Evolutionary conservation across 2,888 invertebrate species (phyloP), one percentile per base, ranked within the genome.

Genomic region (Willowsia nigromaculata): DNA sequence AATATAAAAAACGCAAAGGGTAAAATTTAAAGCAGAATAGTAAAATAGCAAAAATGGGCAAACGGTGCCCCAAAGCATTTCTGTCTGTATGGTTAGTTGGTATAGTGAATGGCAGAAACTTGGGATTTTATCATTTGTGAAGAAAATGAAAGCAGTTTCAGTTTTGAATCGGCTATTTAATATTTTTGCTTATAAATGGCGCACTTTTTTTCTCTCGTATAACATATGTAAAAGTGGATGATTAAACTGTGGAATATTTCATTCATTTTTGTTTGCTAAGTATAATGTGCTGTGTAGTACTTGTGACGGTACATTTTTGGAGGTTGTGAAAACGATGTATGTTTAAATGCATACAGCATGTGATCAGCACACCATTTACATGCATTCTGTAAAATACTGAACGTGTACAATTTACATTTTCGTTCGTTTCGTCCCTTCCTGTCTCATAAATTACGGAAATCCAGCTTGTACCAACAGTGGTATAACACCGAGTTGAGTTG

Each of bases 381-480:
- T 65, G 43, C 27, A 7, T 30, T n/a, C 40, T 27, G 40, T 25
- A 59, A 30, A 68, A 43, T 37, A 71, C 7, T 81, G 59, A 74
- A 40, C 74, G 50, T 85, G 53, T 80, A 80, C 53, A 85, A 85
- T 85, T 85, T 78, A 78, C 85, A 85, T 85, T 85, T 56, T 85
- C 56, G 40, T 74, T 85, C 65, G 65, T 82, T 76, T 56, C 85
- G 85, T 85, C 85, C 85, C 85, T 78, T 47, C 78, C 47, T 85
- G 85, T 85, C 85, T 43, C 85, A 85, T 85, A 85, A 85, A 85
- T 85, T 85, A 85, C 78, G 13, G 65, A 85, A 85, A 78, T 78
- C 76, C 85, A 62, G 27, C 18, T 27, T 43, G 65, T 33, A 50
- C 25, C 13, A n/a, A 18, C 27, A 53, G 30, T 2, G 15, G 37